Evolutionary conservation across 1,140 invertebrate species (phyloP).

Genomic region (Adoxophyes honmai): DNA sequence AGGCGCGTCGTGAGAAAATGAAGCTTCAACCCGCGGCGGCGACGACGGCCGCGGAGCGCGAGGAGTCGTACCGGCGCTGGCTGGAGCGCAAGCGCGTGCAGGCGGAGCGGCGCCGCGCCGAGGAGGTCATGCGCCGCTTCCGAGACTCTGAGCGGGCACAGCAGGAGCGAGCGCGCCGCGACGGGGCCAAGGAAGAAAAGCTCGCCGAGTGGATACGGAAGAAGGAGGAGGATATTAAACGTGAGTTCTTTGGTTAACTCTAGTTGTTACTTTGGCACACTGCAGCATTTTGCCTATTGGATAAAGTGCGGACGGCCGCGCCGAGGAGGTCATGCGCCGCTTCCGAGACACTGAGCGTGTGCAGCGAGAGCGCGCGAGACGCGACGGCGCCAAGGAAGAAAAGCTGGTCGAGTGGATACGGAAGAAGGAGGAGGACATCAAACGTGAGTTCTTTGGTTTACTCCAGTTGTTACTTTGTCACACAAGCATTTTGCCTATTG

Average conservation of each 20-base stretch:
- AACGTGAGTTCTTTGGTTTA: conserved; percentile 46
- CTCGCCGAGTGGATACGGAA: conserved; percentile 72
- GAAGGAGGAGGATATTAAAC: conserved; percentile 75
- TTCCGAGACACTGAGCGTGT: conserved; percentile 48
- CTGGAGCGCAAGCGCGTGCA: conserved; percentile 54
- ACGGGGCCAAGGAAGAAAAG: conserved; percentile 69
- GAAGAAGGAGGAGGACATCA: conserved; percentile 73
- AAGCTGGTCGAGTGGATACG: conserved; percentile 73
- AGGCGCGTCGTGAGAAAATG: conserved; percentile 42
- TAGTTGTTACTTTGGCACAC: too few relatives aligned
- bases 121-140: conserved; percentile 55
- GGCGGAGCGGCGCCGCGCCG: conserved; percentile 46
- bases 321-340: conserved; percentile 52
- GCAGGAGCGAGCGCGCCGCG: conserved; percentile 51
- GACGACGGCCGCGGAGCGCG: conserved; percentile 47
- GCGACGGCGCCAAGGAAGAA: conserved; percentile 66
- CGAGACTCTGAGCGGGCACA: conserved; percentile 46
- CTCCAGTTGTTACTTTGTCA: too few relatives aligned
- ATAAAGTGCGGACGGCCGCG: conserved; percentile 54
- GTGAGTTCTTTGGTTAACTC: conserved; percentile 47
- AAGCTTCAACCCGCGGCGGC: conserved; percentile 35
- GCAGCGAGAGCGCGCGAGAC: conserved; percentile 50
- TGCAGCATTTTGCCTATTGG: too few relatives aligned
- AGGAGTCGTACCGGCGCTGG: conserved; percentile 61
- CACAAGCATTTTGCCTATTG: too few relatives aligned